A percentile compares a stretch with the other conserved stretches of the same genome.
These are phyloP conservation scores for Alauda arvensis DNA, from an alignment of 2,797 vertebrate genomes.

Conservation along the genomic window DNA sequence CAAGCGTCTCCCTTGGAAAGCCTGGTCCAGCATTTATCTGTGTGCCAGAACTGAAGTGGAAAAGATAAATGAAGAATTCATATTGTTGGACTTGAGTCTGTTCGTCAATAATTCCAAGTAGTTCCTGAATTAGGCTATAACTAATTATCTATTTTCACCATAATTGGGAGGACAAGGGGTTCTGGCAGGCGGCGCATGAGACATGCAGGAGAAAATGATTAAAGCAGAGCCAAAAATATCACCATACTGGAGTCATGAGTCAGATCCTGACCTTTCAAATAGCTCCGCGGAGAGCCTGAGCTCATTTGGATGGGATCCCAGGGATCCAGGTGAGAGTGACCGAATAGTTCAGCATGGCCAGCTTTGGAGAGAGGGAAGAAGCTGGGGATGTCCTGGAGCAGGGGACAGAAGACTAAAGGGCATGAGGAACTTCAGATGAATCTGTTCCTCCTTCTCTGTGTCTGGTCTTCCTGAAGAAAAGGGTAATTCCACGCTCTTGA, in stretches of 20 bases:
- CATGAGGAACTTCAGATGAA: rapidly evolving
- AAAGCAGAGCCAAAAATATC: slow-evolving; percentile 51
- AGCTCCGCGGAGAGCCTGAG: background rate
- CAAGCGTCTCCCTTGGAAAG: background rate
- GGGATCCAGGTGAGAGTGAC: slow-evolving; percentile 3
- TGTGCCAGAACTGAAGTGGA: background rate
- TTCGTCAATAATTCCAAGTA: background rate
- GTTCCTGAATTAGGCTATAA: slow-evolving; percentile 11
- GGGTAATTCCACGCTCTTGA: rapidly evolving
- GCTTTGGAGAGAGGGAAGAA: background rate
- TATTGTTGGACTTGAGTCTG: background rate
- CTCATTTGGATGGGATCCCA: slow-evolving; percentile 13
- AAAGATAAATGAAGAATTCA: background rate
- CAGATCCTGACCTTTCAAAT: slow-evolving; percentile 48
- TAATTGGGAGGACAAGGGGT: slow-evolving; percentile 32
- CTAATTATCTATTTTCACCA: slow-evolving; percentile 39
- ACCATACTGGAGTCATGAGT: slow-evolving; percentile 39
- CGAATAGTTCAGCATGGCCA: background rate
- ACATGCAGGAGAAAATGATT: slow-evolving; percentile 44
- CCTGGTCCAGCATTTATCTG: background rate
- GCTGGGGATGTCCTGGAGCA: background rate
- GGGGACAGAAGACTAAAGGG: background rate
- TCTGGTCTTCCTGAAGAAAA: background rate
- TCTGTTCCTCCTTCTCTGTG: background rate
- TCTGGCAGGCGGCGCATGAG: background rate